Base-by-base conservation (phyloP, 2,888 invertebrate genomes). In the Drosophila lutescens region DNA sequence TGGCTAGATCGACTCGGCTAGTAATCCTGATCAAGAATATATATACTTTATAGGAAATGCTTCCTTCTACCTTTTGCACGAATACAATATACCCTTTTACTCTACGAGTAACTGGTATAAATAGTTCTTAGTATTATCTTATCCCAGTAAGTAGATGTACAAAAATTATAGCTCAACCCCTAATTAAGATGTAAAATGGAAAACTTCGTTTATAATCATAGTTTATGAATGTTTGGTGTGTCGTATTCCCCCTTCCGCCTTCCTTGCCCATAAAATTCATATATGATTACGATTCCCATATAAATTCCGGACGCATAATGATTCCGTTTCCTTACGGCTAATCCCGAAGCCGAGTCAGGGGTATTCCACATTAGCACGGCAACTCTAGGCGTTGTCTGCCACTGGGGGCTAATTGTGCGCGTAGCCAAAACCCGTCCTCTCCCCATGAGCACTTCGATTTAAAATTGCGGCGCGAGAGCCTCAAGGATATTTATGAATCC, bases 331-430 rank as follows among this genome's bases (percentile, higher is more conserved):
- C 67, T 44, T 43, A 17, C 20, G 6, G 60, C 32, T 38, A 44
- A 71, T 44, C 55, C 54, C 49, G 5, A 10, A 17, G n/a, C 51
- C 38, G n/a, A 49, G 53, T 36, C 47, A 41, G 51, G 61, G 67
- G 65, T 59, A 60, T 63, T 59, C 54, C 73, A 74, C 71, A 85
- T 87, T 83, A 82, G 86, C 86, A 81, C 73, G 73, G 50, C 67
- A 85, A 79, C 68, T 81, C 61, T 78, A 79, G 82, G 88, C 86
- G 82, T 87, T 85, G 82, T 82, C 88, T 85, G 65, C 46, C 65
- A 40, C 72, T 66, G 69, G 66, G 72, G 65, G 80, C 86, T 83
- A 83, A 83, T 83, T 83, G 82, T 79, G 17, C 76, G 50, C 46
- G 20, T 15, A 9, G n/a, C 46, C 38, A 17, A 17, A 32, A 23